Base-by-base conservation (phyloP, 1,140 invertebrate species). In the Eurosta solidaginis region DNA sequence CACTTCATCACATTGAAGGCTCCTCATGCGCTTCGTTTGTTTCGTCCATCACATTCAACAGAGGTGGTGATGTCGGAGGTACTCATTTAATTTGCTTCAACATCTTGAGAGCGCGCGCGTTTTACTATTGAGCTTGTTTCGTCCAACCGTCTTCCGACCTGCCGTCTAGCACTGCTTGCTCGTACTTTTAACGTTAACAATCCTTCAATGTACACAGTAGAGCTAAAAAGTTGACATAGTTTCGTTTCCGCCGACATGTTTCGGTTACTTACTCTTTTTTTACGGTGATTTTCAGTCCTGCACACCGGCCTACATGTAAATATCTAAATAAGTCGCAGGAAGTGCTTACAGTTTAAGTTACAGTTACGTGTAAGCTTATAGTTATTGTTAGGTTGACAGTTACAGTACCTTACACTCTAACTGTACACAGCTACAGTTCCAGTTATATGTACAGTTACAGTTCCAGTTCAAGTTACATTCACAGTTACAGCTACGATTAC, bases 1-100 rank as follows among this genome's bases (percentile, higher is more conserved):
- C 59, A 68, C 59, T 68, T 68, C 40, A 68, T 68, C 59, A 68
- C 59, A 68, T 68, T 68, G 59, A 40, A 68, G 12, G 59, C 59
- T 40, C 59, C 40, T 68, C 29, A 22, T 68, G 29, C 33, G 59
- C 59, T 40, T 68, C 36, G 59, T 40, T 68, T 68, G 59, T 68
- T 68, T 20, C 59, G 33, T 68, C 33, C 59, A 68, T 3, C 59
- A 33, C 12, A n/a, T 27, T 22, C 59, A 22, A 7, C 59, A 22
- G 33, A 7, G n/a, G n/a, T n/a, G n/a, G n/a, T n/a, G n/a, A n/a
- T n/a, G n/a, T n/a, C n/a, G n/a, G n/a, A n/a, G 50, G 17, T 20
- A 42, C 59, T 22, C 33, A 40, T 68, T 22, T 68, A 12, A 47
- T 47, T n/a, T 47, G 45, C 45, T 47, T 47, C 59, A 68, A 9